A percentile compares a stretch with the other conserved stretches of the same genome.
Conservation (phyloP, 1,140 invertebrate species). For the Chionoecetes opilio region DNA sequence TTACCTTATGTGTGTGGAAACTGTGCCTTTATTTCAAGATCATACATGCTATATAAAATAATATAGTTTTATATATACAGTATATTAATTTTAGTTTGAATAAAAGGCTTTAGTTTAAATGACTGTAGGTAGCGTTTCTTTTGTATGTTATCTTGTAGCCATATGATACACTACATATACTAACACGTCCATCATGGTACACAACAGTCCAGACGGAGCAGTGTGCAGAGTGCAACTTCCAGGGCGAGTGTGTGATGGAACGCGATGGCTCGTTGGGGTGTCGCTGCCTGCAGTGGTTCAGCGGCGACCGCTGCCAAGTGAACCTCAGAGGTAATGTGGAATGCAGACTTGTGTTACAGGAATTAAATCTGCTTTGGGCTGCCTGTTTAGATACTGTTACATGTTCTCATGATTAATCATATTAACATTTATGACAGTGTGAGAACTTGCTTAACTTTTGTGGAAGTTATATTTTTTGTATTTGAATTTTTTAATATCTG, state of each 20-base stretch:
- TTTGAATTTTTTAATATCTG: too few species aligned
- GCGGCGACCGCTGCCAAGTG: constrained; percentile 80
- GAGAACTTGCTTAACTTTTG: too few species aligned
- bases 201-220: constrained; percentile 74
- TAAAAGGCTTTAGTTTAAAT: too few species aligned
- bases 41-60: neutral
- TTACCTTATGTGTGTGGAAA: too few species aligned
- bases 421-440: too few species aligned
- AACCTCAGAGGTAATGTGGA: constrained; percentile 79
- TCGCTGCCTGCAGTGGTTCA: constrained; percentile 81
- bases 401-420: too few species aligned
- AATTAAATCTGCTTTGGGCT: neutral
- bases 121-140: too few species aligned
- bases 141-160: too few species aligned
- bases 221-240: constrained; percentile 81
- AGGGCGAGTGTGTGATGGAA: constrained; percentile 78
- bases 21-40: too few species aligned
- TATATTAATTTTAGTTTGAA: too few species aligned
- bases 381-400: neutral
- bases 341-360: neutral
- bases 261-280: constrained; percentile 74
- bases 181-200: neutral
- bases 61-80: neutral
- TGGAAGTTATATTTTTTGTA: too few species aligned
- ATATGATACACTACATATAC: too few species aligned